Evolutionary conservation across 2,797 vertebrate species (phyloP), one percentile per base, ranked within the genome.

Genomic region (Echeneis naucrates): DNA sequence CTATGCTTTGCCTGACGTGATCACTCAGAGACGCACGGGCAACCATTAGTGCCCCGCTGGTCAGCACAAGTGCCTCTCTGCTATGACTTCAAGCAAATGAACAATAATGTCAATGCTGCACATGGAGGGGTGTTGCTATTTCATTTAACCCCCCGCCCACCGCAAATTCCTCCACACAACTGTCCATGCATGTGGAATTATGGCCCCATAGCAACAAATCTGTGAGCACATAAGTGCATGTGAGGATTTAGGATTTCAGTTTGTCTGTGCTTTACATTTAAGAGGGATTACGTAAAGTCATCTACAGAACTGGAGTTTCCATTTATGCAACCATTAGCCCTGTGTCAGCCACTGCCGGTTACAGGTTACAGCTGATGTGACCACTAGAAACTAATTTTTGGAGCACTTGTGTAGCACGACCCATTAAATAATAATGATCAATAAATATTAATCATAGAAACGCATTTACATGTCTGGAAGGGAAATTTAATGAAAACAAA

Each of bases 1-100:
- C 21, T 40, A 64, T 4, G 63, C 42, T 75, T 72, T 64, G 37
- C 53, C 68, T 72, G 74, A 77, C 79, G 80, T 78, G 61, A 63
- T 52, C 10, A 56, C n/a, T 71, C 2, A n/a, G 14, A 35, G 72
- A 68, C 54, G 50, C 27, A 51, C 59, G 58, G 60, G 58, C 16
- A 38, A 60, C 74, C 70, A 72, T 81, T 80, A 84, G 42, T 77
- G 69, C 4, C 58, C 74, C 12, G 10, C 52, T 24, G 62, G 69
- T 75, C 47, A 54, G 59, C 42, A 35, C 45, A 52, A 75, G 72
- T 7, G 40, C 16, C 33, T 55, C 45, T 47, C 19, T 21, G 32
- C 33, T 40, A 74, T 55, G 53, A 64, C 72, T 68, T 56, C 5
- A 40, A 55, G 40, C 35, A 65, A 61, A 69, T 64, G 37, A 60